Base-by-base conservation (phyloP, 2,113 vertebrate genomes). In the Trinectes maculatus region DNA sequence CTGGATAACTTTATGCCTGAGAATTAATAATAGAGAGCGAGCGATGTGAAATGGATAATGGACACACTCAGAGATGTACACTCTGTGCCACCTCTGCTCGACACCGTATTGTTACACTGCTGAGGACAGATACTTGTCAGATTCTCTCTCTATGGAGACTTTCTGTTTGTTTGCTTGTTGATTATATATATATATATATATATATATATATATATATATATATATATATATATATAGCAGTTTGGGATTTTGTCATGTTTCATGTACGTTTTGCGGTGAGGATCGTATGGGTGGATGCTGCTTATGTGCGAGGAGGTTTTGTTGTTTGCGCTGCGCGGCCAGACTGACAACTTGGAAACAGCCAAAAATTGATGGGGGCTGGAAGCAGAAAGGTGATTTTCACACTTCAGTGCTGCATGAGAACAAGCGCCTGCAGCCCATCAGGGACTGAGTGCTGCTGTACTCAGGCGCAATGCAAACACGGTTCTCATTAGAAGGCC, bases 21-120 rank as follows among this genome's bases (percentile, higher is more conserved):
- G 51, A 46, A 82, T 82, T 71, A 83, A 87, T 85, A 87, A 85
- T 85, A 59, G 56, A 85, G 56, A 46, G 24, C 54, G 42, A 65
- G 67, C 60, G 48, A 54, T 66, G 69, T 51, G 34, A 69, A 60
- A 75, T 34, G 34, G 59, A 84, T 72, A 79, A n/a, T n/a, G 62
- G 70, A 67, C 77, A 59, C 29, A 44, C 71, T 71, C 31, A 25
- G 62, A 63, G 72, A 69, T 2, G 59, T 63, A n/a, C 42, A 48
- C 37, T 62, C 34, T 34, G 55, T 12, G 8, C 59, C 67, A 49
- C 44, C 56, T 68, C 60, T 46, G 28, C 74, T 47, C 66, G 72
- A 40, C 58, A 59, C 49, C 58, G 26, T 19, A 62, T 64, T 79
- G 56, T 61, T 59, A 36, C 13, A 8, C 61, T 15, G 16, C 8